phyloP scores from a whole-genome alignment of 2,888 invertebrate species.

The Cistogaster globosa region DNA sequence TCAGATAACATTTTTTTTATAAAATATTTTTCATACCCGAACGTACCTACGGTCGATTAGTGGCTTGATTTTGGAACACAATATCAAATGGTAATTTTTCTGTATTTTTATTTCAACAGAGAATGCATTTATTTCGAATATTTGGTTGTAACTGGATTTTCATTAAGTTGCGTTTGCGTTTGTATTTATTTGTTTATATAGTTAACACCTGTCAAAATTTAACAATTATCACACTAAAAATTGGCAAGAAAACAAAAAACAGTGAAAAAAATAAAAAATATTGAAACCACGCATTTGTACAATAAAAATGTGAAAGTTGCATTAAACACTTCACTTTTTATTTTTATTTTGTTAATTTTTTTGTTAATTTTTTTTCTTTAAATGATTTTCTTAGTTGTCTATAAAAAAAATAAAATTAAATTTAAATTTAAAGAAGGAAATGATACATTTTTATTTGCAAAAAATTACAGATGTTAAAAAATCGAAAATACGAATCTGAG shows the following conservation, averaged over 20 bases:
- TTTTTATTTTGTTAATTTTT: no score
- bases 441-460: no score
- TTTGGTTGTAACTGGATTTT: constrained; percentile 8
- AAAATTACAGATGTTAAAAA: no score
- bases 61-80: neutral
- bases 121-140: constrained; percentile 1
- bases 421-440: no score
- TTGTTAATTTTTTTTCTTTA: no score
- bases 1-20: neutral
- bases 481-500: no score
- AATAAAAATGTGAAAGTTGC: neutral
- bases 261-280: constrained; percentile 9
- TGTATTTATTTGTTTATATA: constrained; percentile 36
- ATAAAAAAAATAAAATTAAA: no score
- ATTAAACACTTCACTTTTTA: neutral
- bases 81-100: constrained; percentile 20
- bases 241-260: constrained; percentile 8
- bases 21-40: neutral
- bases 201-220: constrained; percentile 67
- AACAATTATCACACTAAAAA: constrained; percentile 52
- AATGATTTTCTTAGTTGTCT: no score
- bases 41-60: neutral
- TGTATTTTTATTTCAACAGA: neutral
- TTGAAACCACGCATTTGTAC: neutral
- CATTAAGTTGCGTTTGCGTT: neutral